A percentile compares a stretch with the other conserved stretches of the same genome.
These are phyloP conservation scores for Stomatorhinus walkeri DNA, from an alignment of 2,797 vertebrate species.

Conservation along the genomic window DNA sequence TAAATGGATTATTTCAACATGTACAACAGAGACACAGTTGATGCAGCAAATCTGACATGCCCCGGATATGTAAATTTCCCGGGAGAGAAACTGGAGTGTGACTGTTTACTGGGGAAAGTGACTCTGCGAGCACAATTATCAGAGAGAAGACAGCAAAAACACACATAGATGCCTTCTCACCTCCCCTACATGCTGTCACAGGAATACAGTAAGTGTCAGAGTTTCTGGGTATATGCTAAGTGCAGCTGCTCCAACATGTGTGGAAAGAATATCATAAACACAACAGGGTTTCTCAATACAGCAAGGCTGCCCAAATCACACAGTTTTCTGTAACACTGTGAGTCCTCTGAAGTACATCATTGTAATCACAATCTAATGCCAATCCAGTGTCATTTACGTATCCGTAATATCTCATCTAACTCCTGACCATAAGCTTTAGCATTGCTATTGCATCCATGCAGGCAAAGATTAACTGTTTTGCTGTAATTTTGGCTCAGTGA, in stretches of 20 bases:
- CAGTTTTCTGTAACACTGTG: slow-evolving; percentile 26
- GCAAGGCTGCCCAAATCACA: slow-evolving; percentile 21
- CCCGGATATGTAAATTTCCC: slow-evolving; percentile 48
- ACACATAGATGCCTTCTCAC: slow-evolving; percentile 38
- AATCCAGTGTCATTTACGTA: slow-evolving; percentile 31
- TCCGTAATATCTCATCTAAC: slow-evolving; percentile 44
- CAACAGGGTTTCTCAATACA: not conserved
- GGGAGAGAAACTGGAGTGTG: slow-evolving; percentile 47
- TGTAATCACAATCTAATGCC: slow-evolving; percentile 50
- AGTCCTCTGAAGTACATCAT: slow-evolving; percentile 19
- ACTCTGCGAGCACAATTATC: slow-evolving; percentile 28
- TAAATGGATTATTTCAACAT: slow-evolving; percentile 17
- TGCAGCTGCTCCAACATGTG: not conserved
- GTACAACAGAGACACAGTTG: slow-evolving; percentile 51
- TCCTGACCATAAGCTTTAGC: slow-evolving; percentile 33
- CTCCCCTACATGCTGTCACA: slow-evolving; percentile 12
- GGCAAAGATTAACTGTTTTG: slow-evolving; percentile 41
- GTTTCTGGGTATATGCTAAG: not conserved
- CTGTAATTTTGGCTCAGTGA: slow-evolving; percentile 30
- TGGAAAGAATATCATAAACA: not conserved
- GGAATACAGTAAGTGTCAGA: not conserved
- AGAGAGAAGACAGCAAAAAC: slow-evolving; percentile 32
- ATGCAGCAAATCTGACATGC: slow-evolving; percentile 58
- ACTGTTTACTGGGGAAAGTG: slow-evolving; percentile 41
- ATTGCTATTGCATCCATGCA: slow-evolving; percentile 33